Percentiles rank a stretch among this genome's conserved stretches.
phyloP scores from a whole-genome alignment of 2,797 vertebrate genomes.

The Craterocephalus amniculus region DNA sequence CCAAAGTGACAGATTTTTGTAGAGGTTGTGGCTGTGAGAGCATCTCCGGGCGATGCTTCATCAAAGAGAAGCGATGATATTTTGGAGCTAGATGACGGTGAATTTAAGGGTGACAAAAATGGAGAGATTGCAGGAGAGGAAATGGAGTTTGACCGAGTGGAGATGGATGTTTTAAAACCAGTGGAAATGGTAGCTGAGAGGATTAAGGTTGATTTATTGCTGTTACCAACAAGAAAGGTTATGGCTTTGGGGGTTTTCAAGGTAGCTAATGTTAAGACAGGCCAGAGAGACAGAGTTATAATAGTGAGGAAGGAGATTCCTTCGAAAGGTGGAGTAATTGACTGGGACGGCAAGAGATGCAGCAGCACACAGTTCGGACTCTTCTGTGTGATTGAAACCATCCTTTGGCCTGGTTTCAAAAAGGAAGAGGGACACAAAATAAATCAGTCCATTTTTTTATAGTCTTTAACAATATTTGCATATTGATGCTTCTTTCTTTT shows the following conservation, averaged over 20 bases:
- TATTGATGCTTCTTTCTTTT: not conserved
- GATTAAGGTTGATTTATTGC: conserved; percentile 4
- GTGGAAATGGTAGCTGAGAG: not conserved
- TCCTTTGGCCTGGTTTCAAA: conserved; percentile 46
- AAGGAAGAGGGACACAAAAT: conserved; percentile 5
- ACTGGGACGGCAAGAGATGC: conserved; percentile 19
- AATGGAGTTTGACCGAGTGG: not conserved
- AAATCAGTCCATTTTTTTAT: not conserved
- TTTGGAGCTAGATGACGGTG: not conserved
- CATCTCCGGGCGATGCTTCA: not conserved
- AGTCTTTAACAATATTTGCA: not conserved
- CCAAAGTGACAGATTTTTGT: conserved; percentile 8
- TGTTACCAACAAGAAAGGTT: not conserved
- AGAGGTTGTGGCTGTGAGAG: not conserved
- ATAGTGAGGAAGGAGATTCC: conserved; percentile 16
- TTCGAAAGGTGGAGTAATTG: conserved; percentile 6
- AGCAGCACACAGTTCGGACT: conserved; percentile 49
- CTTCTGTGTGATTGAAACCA: conserved; percentile 54
- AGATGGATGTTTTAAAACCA: not conserved
- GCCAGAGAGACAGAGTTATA: conserved; percentile 25
- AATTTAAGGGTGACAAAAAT: not conserved
- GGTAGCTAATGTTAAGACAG: conserved; percentile 27
- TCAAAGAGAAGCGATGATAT: not conserved
- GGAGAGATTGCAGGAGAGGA: not conserved
- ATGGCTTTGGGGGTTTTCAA: not conserved